Evolutionary conservation across 2,888 invertebrate species (phyloP), one percentile per base, ranked within the genome.

Genomic region (Meandrusa payeni): DNA sequence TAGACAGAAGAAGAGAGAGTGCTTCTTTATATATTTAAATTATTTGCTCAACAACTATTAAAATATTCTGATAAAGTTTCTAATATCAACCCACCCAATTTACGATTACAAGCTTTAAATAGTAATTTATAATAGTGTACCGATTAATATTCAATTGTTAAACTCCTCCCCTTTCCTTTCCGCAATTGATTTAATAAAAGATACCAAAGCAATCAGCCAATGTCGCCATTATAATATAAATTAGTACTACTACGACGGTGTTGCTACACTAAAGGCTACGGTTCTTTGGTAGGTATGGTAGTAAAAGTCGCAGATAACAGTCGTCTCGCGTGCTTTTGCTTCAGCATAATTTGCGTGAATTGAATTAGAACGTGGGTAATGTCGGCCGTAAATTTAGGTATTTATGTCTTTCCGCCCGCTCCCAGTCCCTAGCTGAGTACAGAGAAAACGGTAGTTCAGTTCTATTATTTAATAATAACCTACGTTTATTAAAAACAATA

Each of bases 101-200:
- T 7, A 22, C 2, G 6, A 41, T 28, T 17, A 12, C 34, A 15
- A 9, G 20, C 20, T 33, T 13, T 10, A 34, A 26, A 19, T 19
- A 24, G 9, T 20, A 27, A 41, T 22, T 34, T 7, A 19, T 12
- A 19, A 13, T 28, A 15, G 13, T 12, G 15, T 15, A 13, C 13
- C 9, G 24, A 29, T 43, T 37, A 37, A 13, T 19, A 37, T 43
- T 37, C 42, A 43, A 43, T 43, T 2, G 19, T 4, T 2, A 15
- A 15, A 3, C 27, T 17, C 15, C 37, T 15, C 29, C 43, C 41
- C 22, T 31, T 37, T 23, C 37, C 12, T 11, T 43, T 38, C 31
- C 26, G n/a, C 9, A 11, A 6, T 3, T 5, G 43, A 43, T 43
- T 32, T 38, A 37, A 32, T 43, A 23, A 43, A 43, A 32, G 31